Conservation (phyloP, 2,113 vertebrate species). For the Actenoides hombroni region DNA sequence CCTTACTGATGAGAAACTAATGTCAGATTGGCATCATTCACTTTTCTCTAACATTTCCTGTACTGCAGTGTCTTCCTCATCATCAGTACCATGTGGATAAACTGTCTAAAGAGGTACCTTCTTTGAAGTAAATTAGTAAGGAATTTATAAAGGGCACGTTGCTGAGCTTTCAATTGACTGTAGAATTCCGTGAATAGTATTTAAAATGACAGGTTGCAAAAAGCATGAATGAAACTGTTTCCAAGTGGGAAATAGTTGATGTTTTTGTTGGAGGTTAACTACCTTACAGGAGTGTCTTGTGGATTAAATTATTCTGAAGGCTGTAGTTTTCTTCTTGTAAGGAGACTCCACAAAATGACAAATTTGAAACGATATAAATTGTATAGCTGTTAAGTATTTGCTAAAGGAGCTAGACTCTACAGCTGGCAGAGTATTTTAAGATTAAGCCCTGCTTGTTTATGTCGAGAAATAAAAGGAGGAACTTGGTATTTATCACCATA, state of each 20-base stretch:
- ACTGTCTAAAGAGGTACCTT: neutral
- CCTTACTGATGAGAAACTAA: neutral
- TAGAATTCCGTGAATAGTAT: neutral
- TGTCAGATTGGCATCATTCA: neutral
- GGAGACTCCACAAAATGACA: neutral
- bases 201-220: neutral
- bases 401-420: neutral
- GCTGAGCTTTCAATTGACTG: neutral
- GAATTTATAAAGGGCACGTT: neutral
- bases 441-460: neutral
- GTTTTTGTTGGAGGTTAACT: neutral
- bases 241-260: neutral
- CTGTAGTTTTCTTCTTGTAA: neutral
- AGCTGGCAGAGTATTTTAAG: neutral
- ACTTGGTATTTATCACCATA: neutral
- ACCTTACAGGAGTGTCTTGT: neutral
- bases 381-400: neutral
- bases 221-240: neutral
- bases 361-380: neutral
- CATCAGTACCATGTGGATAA: neutral
- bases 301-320: neutral
- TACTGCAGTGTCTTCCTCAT: neutral
- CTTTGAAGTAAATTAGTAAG: neutral
- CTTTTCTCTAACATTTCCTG: neutral
- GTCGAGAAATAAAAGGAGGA: neutral